A percentile compares a stretch with the other conserved stretches of the same genome.
Evolutionary conservation across 2,113 vertebrate genomes (phyloP).

Genomic region (Neofelis nebulosa): DNA sequence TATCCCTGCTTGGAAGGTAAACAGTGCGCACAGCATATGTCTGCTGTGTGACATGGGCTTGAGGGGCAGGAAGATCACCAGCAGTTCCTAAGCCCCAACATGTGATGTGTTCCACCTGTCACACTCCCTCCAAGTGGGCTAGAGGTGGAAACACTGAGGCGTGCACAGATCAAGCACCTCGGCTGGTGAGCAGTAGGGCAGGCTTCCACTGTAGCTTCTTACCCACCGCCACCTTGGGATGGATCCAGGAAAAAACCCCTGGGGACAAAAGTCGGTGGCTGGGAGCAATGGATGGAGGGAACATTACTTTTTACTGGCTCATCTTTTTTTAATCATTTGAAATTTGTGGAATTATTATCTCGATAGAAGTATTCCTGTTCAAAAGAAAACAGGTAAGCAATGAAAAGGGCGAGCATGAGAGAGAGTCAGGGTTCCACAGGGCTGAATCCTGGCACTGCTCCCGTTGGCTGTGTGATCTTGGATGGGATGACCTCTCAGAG

Average conservation of each 20-base stretch:
- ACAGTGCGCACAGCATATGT: background rate
- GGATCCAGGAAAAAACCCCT: background rate
- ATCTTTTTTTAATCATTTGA: background rate
- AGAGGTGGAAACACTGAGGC: background rate
- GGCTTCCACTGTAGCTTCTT: background rate
- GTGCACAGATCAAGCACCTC: background rate
- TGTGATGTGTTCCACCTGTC: fast-evolving
- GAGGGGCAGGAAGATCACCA: too few species aligned
- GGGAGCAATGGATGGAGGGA: background rate
- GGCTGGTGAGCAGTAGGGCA: background rate
- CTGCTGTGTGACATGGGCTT: background rate
- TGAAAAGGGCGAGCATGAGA: background rate
- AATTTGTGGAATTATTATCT: background rate
- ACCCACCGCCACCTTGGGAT: background rate
- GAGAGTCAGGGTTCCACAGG: background rate
- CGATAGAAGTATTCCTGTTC: background rate
- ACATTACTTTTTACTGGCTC: background rate
- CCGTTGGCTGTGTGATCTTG: background rate
- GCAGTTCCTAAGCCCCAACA: background rate
- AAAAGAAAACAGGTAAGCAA: background rate
- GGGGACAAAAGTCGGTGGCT: background rate
- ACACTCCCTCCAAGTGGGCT: fast-evolving
- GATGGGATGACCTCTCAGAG: background rate
- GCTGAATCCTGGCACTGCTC: background rate
- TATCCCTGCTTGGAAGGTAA: background rate